Evolutionary conservation across 2,113 vertebrate species (phyloP), one percentile per base, ranked within the genome.

Genomic region (Pontoporia blainvillei): DNA sequence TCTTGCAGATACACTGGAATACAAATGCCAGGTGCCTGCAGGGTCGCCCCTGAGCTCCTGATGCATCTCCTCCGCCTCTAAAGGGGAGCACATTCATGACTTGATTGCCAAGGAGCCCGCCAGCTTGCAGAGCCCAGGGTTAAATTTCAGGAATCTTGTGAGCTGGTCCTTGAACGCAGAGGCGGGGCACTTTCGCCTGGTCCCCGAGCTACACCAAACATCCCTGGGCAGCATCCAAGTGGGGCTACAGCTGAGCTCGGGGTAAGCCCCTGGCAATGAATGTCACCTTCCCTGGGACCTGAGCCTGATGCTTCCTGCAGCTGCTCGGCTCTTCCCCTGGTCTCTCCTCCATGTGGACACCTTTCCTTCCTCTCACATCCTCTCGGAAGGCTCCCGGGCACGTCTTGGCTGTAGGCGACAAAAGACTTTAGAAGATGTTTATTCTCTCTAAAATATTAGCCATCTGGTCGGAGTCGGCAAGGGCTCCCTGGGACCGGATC

Each of bases 1-100:
- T 10, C 18, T 3, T 41, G 8, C 52, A 44, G 21, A 23, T 8
- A 44, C 2, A 1, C 29, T 10, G 39, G 39, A 17, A 34, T 3
- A 4, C 44, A 46, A 27, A 73, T 0, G 8, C 8, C 72, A 0
- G 0, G 72, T 14, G 15, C 59, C 57, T 27, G 25, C 0, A 0
- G 21, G 62, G 21, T 5, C 44, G 0, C 14, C 34, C 17, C 7
- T 10, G 23, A 34, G 20, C 21, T 25, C 21, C 17, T 34, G 10
- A 8, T 3, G 25, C 34, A 12, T 17, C 59, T 25, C 13, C 11
- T 18, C n/a, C 3, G 54, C 61, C 3, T 12, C 34, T 18, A 18
- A 12, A 0, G 23, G 44, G 34, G 34, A 39, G 14, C 46, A 31
- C 49, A 6, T 17, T 3, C 66, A 5, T 12, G 12, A 5, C 23